Evolutionary conservation across 2,888 invertebrate species (phyloP).

Genomic region (Encarsia formosa): DNA sequence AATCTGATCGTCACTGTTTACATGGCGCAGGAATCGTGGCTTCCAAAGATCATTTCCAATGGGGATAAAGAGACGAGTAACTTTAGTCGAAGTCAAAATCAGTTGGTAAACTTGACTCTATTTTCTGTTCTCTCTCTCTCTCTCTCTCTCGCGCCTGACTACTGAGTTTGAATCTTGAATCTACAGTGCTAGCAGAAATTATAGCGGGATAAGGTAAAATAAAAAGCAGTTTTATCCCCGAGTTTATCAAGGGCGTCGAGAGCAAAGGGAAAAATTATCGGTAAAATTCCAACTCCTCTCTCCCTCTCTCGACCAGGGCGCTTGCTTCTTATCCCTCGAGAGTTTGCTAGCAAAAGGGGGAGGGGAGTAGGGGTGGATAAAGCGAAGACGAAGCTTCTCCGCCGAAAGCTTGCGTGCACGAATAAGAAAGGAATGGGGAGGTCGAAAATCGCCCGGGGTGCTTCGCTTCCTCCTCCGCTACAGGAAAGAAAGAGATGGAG

Average conservation of each 20-base stretch:
- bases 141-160: background rate
- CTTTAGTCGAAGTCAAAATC: no score
- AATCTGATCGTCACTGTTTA: no score
- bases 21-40: no score
- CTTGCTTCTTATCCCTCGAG: background rate
- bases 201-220: background rate
- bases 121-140: no score
- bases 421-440: background rate
- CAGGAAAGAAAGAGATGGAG: background rate
- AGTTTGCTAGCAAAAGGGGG: constrained; percentile 2
- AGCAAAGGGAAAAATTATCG: constrained; percentile 23
- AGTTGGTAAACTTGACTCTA: no score
- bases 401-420: background rate
- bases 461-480: background rate
- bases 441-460: background rate
- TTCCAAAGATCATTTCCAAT: no score
- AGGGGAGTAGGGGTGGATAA: constrained; percentile 9
- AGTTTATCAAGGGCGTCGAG: constrained; percentile 21
- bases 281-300: constrained; percentile 6
- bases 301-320: background rate
- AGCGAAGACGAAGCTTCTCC: constrained; percentile 17
- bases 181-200: background rate
- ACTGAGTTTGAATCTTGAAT: background rate
- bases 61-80: no score
- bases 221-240: background rate